phyloP scores from a whole-genome alignment of 2,113 vertebrate species.

The Erpornis zantholeuca region DNA sequence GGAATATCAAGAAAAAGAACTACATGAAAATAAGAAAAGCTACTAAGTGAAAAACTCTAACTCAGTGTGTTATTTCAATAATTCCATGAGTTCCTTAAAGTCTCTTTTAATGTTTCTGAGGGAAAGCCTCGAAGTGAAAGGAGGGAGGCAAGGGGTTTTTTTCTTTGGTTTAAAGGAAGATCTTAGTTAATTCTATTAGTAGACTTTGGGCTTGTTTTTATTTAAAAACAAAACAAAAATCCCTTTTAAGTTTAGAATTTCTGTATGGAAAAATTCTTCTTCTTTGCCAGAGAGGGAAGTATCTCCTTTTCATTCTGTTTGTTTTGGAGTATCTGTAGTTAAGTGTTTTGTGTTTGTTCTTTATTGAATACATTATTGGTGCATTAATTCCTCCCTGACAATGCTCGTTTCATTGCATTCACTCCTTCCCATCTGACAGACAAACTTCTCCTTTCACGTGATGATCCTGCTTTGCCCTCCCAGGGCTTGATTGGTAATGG shows the following conservation, averaged over 20 bases:
- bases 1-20: neutral
- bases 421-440: neutral
- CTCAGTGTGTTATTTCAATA: neutral
- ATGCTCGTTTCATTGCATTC: neutral
- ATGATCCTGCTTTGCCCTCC: neutral
- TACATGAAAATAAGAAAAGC: neutral
- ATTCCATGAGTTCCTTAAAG: neutral
- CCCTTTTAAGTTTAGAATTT: conserved; percentile 38
- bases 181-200: conserved; percentile 38
- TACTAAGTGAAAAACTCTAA: neutral
- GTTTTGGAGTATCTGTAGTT: conserved; percentile 46
- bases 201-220: conserved; percentile 36
- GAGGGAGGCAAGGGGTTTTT: neutral
- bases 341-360: conserved; percentile 45
- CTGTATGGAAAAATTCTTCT: conserved; percentile 52
- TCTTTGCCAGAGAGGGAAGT: conserved; percentile 45
- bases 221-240: conserved; percentile 56
- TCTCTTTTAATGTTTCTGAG: conserved; percentile 6
- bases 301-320: conserved; percentile 50
- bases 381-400: conserved; percentile 14
- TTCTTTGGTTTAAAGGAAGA: neutral
- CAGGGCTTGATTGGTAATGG: neutral
- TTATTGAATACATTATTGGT: conserved; percentile 28
- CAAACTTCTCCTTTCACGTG: neutral
- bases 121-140: conserved; percentile 7